phyloP scores from a whole-genome alignment of 2,888 invertebrate genomes.

The Melieria crassipennis region DNA sequence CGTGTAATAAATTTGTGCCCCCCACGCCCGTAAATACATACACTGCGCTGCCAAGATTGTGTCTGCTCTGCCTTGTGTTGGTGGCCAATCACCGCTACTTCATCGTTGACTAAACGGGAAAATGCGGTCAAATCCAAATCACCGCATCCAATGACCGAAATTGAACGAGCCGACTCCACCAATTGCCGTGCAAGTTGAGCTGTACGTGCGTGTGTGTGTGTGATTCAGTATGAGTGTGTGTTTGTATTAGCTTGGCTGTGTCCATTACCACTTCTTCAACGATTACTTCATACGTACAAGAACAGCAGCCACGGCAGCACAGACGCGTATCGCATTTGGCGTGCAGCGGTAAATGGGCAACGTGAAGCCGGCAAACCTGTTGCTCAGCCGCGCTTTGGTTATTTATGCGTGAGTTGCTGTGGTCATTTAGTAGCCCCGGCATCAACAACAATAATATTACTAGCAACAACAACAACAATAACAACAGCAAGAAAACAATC shows the following conservation, averaged over 20 bases:
- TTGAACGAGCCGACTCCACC: conserved; percentile 14
- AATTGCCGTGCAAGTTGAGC: background rate
- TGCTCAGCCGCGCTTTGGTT: conserved; percentile 1
- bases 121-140: conserved; percentile 46
- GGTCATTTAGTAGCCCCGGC: background rate
- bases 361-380: background rate
- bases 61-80: background rate
- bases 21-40: too few species aligned
- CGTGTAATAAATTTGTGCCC: too few species aligned
- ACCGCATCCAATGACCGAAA: conserved; percentile 47
- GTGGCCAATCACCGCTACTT: background rate
- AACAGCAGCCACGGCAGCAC: background rate
- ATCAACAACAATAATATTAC: too few species aligned
- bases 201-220: background rate
- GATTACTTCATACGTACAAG: conserved; percentile 25
- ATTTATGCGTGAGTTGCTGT: conserved; percentile 30
- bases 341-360: too few species aligned
- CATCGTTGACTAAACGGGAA: conserved; percentile 25
- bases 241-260: background rate
- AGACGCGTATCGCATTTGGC: too few species aligned
- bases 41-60: too few species aligned
- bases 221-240: background rate
- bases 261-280: conserved; percentile 26
- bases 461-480: too few species aligned
- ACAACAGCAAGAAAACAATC: too few species aligned